These are phyloP conservation scores for Trinectes maculatus DNA, from an alignment of 2,113 vertebrate genomes.

Conservation along the genomic window DNA sequence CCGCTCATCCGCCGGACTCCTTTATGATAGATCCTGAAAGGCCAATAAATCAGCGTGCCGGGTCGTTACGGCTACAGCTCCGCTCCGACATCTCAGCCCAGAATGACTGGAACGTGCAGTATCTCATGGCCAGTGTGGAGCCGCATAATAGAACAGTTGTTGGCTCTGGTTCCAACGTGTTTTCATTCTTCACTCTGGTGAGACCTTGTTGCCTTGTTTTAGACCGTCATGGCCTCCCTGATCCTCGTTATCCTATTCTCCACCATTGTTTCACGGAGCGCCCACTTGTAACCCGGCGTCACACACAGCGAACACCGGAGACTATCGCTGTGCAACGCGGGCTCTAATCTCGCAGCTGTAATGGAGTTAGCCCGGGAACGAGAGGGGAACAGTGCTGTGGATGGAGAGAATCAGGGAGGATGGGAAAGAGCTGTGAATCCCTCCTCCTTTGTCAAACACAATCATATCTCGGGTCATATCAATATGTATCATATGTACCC, in stretches of 20 bases:
- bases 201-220: background rate
- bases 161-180: background rate
- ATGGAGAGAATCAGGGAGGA: slow-evolving; percentile 39
- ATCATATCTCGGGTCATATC: slow-evolving; percentile 55
- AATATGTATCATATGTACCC: slow-evolving; percentile 56
- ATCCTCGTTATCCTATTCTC: slow-evolving; percentile 32
- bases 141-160: background rate
- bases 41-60: slow-evolving; percentile 52
- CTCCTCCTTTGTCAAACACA: slow-evolving; percentile 57
- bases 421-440: slow-evolving; percentile 37
- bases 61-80: slow-evolving; percentile 28
- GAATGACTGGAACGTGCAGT: slow-evolving; percentile 23
- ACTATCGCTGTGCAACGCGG: slow-evolving; percentile 13
- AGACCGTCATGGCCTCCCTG: background rate
- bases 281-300: slow-evolving; percentile 7
- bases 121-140: slow-evolving; percentile 1
- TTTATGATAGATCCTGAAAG: slow-evolving; percentile 61
- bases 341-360: slow-evolving; percentile 63
- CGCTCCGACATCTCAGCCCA: slow-evolving; percentile 1
- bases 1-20: slow-evolving; percentile 35
- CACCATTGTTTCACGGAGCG: slow-evolving; percentile 20
- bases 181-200: slow-evolving; percentile 11
- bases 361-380: slow-evolving; percentile 65
- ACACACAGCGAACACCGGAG: slow-evolving; percentile 19
- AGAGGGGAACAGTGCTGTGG: slow-evolving; percentile 24